Conservation (phyloP, 1,140 invertebrate genomes). For the Trichoplusia ni region DNA sequence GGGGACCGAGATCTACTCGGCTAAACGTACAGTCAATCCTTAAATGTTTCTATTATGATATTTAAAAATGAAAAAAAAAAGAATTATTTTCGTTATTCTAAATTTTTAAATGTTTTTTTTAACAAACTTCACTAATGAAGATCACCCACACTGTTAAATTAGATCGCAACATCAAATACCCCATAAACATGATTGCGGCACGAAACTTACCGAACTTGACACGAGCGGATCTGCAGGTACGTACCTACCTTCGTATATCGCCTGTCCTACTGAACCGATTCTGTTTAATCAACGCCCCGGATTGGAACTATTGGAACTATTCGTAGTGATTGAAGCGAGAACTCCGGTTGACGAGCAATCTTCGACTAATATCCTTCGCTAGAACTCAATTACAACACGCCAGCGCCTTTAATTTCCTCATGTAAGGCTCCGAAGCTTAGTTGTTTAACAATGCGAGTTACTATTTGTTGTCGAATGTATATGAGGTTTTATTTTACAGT, state of each 20-base stretch:
- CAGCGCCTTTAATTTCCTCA: slow-evolving; percentile 61
- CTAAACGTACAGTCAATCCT: too few relatives aligned
- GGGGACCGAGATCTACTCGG: too few relatives aligned
- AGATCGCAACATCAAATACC: background rate
- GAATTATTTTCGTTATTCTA: too few relatives aligned
- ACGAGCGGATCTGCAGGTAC: background rate
- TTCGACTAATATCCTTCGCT: slow-evolving; percentile 73
- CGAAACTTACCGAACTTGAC: too few relatives aligned
- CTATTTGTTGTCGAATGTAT: slow-evolving; percentile 35
- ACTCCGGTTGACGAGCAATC: slow-evolving; percentile 72
- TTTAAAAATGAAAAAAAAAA: too few relatives aligned
- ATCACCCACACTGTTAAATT: too few relatives aligned
- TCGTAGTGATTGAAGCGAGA: slow-evolving; percentile 66
- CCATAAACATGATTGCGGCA: slow-evolving; percentile 7
- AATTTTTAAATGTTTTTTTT: too few relatives aligned
- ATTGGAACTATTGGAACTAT: slow-evolving; percentile 66
- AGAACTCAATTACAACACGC: slow-evolving; percentile 69
- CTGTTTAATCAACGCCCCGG: slow-evolving; percentile 66
- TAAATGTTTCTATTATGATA: too few relatives aligned
- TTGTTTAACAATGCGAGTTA: slow-evolving; percentile 28
- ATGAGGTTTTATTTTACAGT: too few relatives aligned
- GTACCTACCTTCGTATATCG: background rate
- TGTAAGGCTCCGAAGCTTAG: slow-evolving; percentile 27
- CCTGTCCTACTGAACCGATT: slow-evolving; percentile 72
- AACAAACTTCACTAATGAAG: too few relatives aligned